Base-by-base conservation (phyloP, 2,888 invertebrate genomes). In the Andrena camellia region DNA sequence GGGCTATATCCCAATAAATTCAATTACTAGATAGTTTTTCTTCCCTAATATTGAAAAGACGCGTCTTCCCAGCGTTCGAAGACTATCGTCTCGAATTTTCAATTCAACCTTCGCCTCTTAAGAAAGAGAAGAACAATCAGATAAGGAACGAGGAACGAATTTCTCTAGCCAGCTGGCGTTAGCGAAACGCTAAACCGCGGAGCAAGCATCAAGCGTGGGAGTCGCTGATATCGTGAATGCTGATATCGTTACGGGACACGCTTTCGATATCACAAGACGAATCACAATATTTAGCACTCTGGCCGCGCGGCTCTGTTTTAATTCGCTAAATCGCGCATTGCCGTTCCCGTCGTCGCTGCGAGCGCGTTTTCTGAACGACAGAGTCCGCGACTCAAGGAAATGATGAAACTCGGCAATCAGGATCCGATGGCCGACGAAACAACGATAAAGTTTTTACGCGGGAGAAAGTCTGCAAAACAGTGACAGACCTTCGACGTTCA, bases 391-490 rank as follows among this genome's bases (percentile, higher is more conserved):
- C 7, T 10, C 29, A 23, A 50, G 31, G 10, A 23, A 57, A 57
- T 10, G 13, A 57, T 1, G 57, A 26, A 26, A 13, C 23, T 57
- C 26, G 10, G 57, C 10, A 4, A 23, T 10, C 10, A 26, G 8
- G 7, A 57, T 57, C 4, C 23, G 2, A 26, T 42, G 42, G 23
- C 42, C 23, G 23, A 33, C 13, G 64, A 31, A 64, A 42, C 64
- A 42, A 57, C 57, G 4, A 64, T 42, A 26, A 17, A 42, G 42
- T 8, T n/a, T n/a, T 20, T 35, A 60, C 6, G 20, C 26, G 64
- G 67, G 64, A 76, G 57, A 82, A 83, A 66, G 50, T 69, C 52
- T 23, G 33, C 26, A 67, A 83, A 69, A 66, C 76, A 83, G 79
- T 74, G 68, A 68, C 67, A 73, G 50, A 83, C 54, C 73, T 59